These are phyloP conservation scores for Takifugu bimaculatus DNA, from an alignment of 2,113 vertebrate species.

Conservation along the genomic window DNA sequence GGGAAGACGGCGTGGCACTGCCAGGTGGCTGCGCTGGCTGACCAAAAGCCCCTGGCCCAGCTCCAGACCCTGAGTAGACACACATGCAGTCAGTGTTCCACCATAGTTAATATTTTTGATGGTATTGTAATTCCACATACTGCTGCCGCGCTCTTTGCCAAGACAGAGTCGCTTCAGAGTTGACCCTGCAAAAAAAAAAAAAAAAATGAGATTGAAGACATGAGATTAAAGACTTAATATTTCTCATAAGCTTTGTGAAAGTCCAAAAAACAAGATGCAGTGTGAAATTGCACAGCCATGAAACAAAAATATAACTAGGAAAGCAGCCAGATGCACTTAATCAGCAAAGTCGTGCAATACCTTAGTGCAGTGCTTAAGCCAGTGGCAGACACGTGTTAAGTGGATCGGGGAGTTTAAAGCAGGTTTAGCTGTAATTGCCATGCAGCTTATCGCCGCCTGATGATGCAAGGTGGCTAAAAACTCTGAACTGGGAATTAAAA, in stretches of 20 bases:
- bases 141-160: slow-evolving; percentile 96
- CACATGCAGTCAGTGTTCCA: not conserved
- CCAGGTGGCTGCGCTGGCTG: slow-evolving; percentile 60
- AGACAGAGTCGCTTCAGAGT: slow-evolving; percentile 98
- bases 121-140: slow-evolving; percentile 78
- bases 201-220: no score
- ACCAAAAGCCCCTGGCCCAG: slow-evolving; percentile 55
- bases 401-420: not conserved
- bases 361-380: not conserved
- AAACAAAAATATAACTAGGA: slow-evolving; percentile 14
- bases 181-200: slow-evolving; percentile 77
- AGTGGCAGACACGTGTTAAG: no score
- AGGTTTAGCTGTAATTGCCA: slow-evolving; percentile 5
- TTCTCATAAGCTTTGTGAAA: not conserved
- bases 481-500: not conserved
- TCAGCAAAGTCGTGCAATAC: slow-evolving; percentile 38
- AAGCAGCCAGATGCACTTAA: slow-evolving; percentile 16
- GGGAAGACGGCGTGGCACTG: no score
- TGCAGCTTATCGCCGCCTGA: not conserved
- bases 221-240: not conserved
- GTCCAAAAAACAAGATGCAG: slow-evolving; percentile 1
- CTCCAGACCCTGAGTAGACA: slow-evolving; percentile 78
- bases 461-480: not conserved
- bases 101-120: slow-evolving; percentile 40
- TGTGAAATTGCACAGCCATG: slow-evolving; percentile 23